A percentile compares a stretch with the other conserved stretches of the same genome.
These are phyloP conservation scores for Apantesis nais DNA, from an alignment of 2,888 invertebrate genomes.

Conservation along the genomic window DNA sequence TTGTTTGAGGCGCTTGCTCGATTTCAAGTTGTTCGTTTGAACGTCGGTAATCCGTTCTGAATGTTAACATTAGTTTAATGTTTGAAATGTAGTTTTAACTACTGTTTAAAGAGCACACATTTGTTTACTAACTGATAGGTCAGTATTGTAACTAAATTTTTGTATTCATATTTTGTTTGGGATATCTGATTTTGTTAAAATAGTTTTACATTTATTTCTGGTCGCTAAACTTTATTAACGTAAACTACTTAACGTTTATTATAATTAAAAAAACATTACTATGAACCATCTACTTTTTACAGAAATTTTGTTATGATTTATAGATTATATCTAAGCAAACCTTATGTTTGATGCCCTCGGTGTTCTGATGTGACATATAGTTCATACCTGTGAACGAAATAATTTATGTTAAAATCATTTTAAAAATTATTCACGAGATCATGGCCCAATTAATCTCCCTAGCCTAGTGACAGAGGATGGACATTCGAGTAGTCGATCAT, in stretches of 20 bases:
- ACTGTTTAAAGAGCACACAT: not conserved
- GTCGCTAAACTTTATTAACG: too few relatives aligned
- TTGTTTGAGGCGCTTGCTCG: slow-evolving; percentile 5
- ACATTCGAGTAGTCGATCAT: not conserved
- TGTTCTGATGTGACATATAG: not conserved
- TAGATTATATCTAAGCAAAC: not conserved
- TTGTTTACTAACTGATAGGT: not conserved
- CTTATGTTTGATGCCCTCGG: not conserved
- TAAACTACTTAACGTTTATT: too few relatives aligned
- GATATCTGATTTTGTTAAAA: not conserved
- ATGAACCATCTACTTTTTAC: too few relatives aligned
- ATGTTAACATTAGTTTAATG: not conserved
- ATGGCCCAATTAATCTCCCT: not conserved
- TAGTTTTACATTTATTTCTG: not conserved
- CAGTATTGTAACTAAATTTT: not conserved
- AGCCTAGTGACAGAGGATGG: not conserved
- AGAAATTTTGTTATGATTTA: not conserved
- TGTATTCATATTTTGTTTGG: not conserved
- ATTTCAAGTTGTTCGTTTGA: not conserved
- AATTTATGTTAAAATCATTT: not conserved
- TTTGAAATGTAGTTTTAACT: not conserved
- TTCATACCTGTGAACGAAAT: slow-evolving; percentile 7
- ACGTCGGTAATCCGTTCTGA: not conserved
- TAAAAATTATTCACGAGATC: not conserved
- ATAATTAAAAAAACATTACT: too few relatives aligned